A percentile compares a stretch with the other conserved stretches of the same genome.
Conservation (phyloP, 2,888 invertebrate species). For the Chaetoderma sp. region DNA sequence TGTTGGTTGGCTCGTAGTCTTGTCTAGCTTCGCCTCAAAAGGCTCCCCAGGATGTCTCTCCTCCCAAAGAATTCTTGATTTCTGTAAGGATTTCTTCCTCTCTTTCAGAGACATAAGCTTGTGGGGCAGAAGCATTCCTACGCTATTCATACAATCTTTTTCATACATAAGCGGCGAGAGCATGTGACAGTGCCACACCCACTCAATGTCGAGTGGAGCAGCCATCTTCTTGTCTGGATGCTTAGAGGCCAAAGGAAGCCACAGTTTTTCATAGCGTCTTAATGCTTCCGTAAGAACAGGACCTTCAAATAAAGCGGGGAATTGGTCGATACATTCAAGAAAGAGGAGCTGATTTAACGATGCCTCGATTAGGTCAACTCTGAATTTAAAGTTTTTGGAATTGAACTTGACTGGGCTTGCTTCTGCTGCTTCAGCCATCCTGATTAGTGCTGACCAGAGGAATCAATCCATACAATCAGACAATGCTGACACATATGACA, state of each 20-base stretch:
- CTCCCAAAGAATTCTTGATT: constrained; percentile 54
- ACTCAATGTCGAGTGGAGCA: constrained; percentile 72
- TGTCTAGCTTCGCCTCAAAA: constrained; percentile 53
- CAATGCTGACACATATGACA: no score
- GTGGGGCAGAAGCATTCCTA: constrained; percentile 68
- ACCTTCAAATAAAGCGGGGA: constrained; percentile 53
- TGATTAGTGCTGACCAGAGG: no score
- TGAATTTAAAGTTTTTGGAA: constrained; percentile 29
- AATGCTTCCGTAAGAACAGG: constrained; percentile 68
- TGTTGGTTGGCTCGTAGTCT: neutral
- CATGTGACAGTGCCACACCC: constrained; percentile 71
- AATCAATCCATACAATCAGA: no score
- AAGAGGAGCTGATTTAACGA: constrained; percentile 50
- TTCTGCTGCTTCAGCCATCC: neutral
- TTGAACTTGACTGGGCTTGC: neutral
- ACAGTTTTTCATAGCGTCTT: constrained; percentile 70
- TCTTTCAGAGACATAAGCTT: constrained; percentile 61
- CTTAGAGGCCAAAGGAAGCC: constrained; percentile 70
- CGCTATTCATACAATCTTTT: constrained; percentile 55
- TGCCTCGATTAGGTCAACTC: constrained; percentile 40
- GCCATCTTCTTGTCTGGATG: constrained; percentile 58
- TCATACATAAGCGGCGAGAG: constrained; percentile 62
- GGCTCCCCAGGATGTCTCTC: constrained; percentile 57
- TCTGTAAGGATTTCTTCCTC: constrained; percentile 51
- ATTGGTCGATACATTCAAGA: constrained; percentile 50